Conservation (phyloP, 64 coral and sea anemone species). For the Montipora cactus region DNA sequence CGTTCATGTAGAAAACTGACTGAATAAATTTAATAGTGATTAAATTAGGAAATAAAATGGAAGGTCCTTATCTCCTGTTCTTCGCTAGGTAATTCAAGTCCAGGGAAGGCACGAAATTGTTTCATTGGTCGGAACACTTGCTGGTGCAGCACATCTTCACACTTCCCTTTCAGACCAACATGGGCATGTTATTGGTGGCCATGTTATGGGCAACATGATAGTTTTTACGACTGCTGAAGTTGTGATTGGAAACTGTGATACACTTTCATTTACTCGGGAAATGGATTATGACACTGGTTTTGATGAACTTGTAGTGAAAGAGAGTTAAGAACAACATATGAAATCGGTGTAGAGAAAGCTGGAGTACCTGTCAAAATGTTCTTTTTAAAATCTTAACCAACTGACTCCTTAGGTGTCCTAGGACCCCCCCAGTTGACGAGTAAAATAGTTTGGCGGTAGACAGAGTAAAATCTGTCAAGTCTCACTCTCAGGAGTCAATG, state of each 20-base stretch:
- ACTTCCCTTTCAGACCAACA: constrained; percentile 83
- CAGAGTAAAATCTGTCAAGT: too few relatives aligned
- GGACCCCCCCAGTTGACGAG: too few relatives aligned
- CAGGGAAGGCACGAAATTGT: constrained; percentile 87
- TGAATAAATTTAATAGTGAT: too few relatives aligned
- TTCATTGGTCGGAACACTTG: constrained; percentile 87
- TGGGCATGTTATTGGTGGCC: constrained; percentile 80
- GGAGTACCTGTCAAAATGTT: not conserved
- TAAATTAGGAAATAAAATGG: not conserved
- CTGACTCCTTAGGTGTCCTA: too few relatives aligned
- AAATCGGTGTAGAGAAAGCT: not conserved
- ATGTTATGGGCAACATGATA: constrained; percentile 91
- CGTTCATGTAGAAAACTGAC: too few relatives aligned
- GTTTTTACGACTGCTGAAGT: constrained; percentile 94
- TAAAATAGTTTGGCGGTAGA: too few relatives aligned
- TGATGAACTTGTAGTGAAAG: constrained; percentile 70
- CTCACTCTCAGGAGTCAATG: too few relatives aligned
- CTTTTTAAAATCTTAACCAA: too few relatives aligned
- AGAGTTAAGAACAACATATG: not conserved
- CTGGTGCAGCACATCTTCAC: constrained; percentile 84
- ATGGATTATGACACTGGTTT: constrained; percentile 79
- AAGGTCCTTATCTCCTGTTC: not conserved
- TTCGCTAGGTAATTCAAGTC: constrained; percentile 55
- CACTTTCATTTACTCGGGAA: constrained; percentile 63
- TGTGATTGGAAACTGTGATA: constrained; percentile 83